phyloP scores from a whole-genome alignment of 2,113 vertebrate genomes.

The Enhydra lutris region DNA sequence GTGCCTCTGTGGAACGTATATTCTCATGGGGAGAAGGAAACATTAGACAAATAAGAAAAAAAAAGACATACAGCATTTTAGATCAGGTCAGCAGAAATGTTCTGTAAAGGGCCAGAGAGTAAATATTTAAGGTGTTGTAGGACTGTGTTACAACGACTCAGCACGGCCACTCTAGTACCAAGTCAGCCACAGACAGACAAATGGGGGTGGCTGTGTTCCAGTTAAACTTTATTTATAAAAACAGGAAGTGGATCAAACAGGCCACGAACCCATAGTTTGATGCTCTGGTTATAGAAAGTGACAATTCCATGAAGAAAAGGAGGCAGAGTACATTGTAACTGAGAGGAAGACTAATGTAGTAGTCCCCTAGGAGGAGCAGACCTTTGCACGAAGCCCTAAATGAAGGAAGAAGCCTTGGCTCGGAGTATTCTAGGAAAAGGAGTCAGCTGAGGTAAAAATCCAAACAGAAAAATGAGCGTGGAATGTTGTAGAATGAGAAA shows the following conservation, averaged over 20 bases:
- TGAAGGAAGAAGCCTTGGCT: not conserved
- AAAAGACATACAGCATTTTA: not conserved
- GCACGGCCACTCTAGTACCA: not conserved
- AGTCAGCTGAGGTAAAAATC: not conserved
- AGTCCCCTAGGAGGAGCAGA: not conserved
- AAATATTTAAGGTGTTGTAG: not conserved
- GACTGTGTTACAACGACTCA: not conserved
- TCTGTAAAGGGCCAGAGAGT: not conserved
- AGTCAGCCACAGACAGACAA: not conserved
- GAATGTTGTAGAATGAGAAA: not conserved
- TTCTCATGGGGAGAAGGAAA: not conserved
- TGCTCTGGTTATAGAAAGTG: not conserved
- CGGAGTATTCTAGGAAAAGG: not conserved
- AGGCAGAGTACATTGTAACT: not conserved
- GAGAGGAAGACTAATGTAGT: not conserved
- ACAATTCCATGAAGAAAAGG: not conserved
- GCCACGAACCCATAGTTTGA: not conserved
- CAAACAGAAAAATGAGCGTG: not conserved
- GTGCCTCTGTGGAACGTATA: not conserved
- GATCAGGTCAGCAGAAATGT: not conserved
- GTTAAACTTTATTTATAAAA: conserved; percentile 15
- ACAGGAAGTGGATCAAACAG: not conserved
- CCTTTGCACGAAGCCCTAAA: not conserved
- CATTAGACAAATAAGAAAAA: not conserved
- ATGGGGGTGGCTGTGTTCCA: not conserved